Percentiles rank a stretch among this genome's conserved stretches.
phyloP scores from a whole-genome alignment of 2,797 vertebrate genomes.

The Sebastes diploproa region DNA sequence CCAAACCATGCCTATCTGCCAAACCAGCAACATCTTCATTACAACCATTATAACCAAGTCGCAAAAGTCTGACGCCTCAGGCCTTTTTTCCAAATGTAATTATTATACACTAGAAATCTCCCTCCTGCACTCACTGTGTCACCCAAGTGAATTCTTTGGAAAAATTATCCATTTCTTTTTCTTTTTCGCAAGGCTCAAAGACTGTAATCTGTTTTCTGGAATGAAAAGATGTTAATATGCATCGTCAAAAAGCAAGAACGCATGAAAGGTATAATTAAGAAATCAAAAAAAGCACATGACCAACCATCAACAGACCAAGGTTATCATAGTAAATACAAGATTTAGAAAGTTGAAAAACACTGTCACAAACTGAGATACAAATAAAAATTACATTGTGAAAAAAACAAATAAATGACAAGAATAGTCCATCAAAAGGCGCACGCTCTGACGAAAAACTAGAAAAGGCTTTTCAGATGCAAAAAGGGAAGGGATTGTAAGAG shows the following conservation, averaged over 20 bases:
- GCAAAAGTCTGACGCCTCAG: slow-evolving; percentile 27
- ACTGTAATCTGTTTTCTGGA: slow-evolving; percentile 49
- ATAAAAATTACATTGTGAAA: background rate
- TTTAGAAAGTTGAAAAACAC: background rate
- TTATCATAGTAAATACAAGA: background rate
- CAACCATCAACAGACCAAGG: slow-evolving; percentile 1
- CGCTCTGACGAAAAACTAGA: background rate
- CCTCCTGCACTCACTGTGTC: slow-evolving; percentile 18
- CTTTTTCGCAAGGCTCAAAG: slow-evolving; percentile 35
- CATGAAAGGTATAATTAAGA: slow-evolving; percentile 50
- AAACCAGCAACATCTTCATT: slow-evolving; percentile 16
- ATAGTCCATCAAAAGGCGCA: background rate
- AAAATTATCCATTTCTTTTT: slow-evolving; percentile 35
- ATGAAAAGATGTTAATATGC: slow-evolving; percentile 27
- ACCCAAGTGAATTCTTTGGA: slow-evolving; percentile 39
- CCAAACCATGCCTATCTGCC: slow-evolving; percentile 15
- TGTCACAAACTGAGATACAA: background rate
- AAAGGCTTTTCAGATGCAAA: background rate
- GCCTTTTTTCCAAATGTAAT: slow-evolving; percentile 51
- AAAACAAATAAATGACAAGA: background rate
- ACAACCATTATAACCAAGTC: slow-evolving; percentile 27
- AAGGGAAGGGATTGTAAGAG: background rate
- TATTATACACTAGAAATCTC: slow-evolving; percentile 54
- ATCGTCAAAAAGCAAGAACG: slow-evolving; percentile 31
- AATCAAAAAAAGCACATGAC: slow-evolving; percentile 21